These are phyloP conservation scores for Ahaetulla prasina DNA, from an alignment of 2,113 vertebrate genomes.

Conservation along the genomic window DNA sequence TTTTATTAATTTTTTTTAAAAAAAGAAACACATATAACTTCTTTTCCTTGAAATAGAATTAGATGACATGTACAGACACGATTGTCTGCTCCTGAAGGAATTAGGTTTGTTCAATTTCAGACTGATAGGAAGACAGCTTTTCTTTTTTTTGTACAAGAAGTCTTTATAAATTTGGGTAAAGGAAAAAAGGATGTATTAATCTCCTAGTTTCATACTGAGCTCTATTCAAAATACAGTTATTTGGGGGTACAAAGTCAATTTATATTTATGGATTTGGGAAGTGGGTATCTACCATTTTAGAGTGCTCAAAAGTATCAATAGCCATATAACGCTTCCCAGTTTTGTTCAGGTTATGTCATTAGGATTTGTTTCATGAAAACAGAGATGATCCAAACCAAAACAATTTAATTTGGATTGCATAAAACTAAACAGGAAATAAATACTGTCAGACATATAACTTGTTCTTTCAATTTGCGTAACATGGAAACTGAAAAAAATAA, in stretches of 20 bases:
- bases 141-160: background rate
- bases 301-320: background rate
- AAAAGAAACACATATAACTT: background rate
- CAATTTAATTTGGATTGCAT: background rate
- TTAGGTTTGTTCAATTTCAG: background rate
- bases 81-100: background rate
- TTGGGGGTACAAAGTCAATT: background rate
- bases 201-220: background rate
- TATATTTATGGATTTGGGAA: background rate
- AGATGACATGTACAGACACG: background rate
- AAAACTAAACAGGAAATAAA: background rate
- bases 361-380: background rate
- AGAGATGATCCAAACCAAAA: background rate
- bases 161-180: background rate
- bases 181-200: background rate
- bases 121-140: background rate
- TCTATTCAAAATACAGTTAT: background rate
- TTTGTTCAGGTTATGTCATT: background rate
- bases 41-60: background rate
- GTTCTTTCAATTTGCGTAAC: background rate
- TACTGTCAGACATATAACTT: background rate
- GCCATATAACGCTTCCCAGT: background rate
- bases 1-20: background rate
- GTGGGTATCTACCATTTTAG: background rate
- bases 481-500: background rate